These are phyloP conservation scores for Rhopalosiphum maidis DNA, from an alignment of 1,140 invertebrate genomes.

Conservation along the genomic window DNA sequence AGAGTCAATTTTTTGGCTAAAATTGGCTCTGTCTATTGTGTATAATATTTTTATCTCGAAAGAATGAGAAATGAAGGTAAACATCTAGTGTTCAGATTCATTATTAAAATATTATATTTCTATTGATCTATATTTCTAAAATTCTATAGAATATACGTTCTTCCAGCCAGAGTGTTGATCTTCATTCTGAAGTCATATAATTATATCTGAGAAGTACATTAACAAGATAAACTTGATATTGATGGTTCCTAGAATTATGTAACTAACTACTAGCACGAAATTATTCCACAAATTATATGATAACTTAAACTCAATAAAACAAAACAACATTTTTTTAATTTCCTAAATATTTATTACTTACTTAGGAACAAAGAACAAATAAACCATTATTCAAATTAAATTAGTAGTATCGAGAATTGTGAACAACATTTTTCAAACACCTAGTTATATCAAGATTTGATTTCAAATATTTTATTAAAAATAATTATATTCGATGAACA, in stretches of 20 bases:
- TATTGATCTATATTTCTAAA: not conserved
- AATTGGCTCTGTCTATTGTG: not conserved
- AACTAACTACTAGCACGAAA: not conserved
- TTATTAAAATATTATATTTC: not conserved
- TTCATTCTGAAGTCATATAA: not conserved
- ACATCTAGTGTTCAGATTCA: not conserved
- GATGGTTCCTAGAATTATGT: not conserved
- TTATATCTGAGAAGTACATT: not conserved
- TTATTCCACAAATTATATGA: not conserved
- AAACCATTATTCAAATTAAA: not conserved
- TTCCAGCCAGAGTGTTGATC: not conserved
- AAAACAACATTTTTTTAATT: not conserved
- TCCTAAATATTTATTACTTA: not conserved
- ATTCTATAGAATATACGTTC: not conserved
- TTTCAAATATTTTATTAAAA: not conserved
- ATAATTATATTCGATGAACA: constrained; percentile 17
- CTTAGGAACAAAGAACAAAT: not conserved
- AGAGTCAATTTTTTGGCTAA: not conserved
- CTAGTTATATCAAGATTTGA: not conserved
- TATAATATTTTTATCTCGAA: not conserved
- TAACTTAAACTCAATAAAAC: not conserved
- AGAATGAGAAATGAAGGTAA: not conserved
- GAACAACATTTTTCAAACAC: not conserved
- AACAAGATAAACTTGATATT: not conserved
- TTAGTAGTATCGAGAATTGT: not conserved